Evolutionary conservation across 2,888 invertebrate genomes (phyloP).

Genomic region (Microctonus hyperodae): DNA sequence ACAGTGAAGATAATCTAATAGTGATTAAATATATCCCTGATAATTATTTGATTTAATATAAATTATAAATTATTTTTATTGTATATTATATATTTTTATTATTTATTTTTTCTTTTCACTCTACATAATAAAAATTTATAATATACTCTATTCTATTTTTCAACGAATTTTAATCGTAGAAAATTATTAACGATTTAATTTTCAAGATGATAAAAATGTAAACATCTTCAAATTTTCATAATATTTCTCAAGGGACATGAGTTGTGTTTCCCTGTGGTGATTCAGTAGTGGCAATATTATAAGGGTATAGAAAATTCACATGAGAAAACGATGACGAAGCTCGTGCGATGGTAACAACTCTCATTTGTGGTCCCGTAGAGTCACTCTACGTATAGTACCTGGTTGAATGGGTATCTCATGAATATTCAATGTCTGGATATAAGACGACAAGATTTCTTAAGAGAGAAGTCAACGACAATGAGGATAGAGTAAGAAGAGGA

Average conservation of each 20-base stretch:
- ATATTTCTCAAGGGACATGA: neutral
- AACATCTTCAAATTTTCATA: neutral
- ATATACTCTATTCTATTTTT: neutral
- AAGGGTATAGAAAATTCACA: no score
- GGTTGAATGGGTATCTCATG: conserved; percentile 37
- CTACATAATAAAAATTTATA: no score
- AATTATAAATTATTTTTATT: neutral
- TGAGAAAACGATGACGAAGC: neutral
- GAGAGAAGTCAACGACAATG: conserved; percentile 28
- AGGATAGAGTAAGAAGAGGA: neutral
- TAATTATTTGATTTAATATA: neutral
- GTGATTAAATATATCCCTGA: neutral
- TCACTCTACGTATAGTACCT: conserved; percentile 11
- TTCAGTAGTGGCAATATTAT: neutral
- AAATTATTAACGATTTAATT: neutral
- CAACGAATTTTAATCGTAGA: no score
- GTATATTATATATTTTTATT: neutral
- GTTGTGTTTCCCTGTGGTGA: neutral
- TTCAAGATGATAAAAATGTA: no score
- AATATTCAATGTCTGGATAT: conserved; percentile 46
- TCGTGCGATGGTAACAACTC: neutral
- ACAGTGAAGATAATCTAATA: neutral
- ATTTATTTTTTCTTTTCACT: neutral
- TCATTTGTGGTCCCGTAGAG: neutral
- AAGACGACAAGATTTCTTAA: conserved; percentile 44